A percentile compares a stretch with the other conserved stretches of the same genome.
phyloP scores from a whole-genome alignment of 2,113 vertebrate genomes.

The Sorex araneus region DNA sequence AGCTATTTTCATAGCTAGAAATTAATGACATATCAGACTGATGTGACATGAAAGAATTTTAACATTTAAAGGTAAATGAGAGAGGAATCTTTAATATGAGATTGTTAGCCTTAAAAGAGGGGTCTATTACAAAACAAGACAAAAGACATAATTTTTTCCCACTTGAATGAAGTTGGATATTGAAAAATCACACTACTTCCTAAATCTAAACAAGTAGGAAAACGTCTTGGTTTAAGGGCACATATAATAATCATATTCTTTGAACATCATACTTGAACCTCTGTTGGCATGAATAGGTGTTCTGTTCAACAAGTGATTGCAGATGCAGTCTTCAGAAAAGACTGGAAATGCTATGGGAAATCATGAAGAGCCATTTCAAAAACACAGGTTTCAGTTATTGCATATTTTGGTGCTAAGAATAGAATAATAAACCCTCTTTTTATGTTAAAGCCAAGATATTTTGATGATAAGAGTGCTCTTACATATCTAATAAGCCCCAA shows the following conservation, averaged over 20 bases:
- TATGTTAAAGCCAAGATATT: not conserved
- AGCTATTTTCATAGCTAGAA: not conserved
- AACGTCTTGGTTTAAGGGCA: not conserved
- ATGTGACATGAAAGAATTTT: not conserved
- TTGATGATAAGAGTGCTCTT: not conserved
- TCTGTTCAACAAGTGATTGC: not conserved
- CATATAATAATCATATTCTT: not conserved
- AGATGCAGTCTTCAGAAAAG: not conserved
- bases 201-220: not conserved
- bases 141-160: not conserved
- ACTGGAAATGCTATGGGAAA: no score
- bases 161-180: not conserved
- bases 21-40: not conserved
- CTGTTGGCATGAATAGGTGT: not conserved
- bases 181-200: not conserved
- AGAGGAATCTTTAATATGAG: not conserved
- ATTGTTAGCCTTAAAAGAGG: not conserved
- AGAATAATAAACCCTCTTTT: not conserved
- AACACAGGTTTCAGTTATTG: not conserved
- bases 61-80: not conserved
- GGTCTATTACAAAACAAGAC: no score
- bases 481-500: not conserved
- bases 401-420: not conserved
- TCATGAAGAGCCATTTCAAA: not conserved
- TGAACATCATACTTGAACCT: slow-evolving; percentile 1